Conservation (phyloP, 2,113 vertebrate genomes). For the Gyps fulvus region DNA sequence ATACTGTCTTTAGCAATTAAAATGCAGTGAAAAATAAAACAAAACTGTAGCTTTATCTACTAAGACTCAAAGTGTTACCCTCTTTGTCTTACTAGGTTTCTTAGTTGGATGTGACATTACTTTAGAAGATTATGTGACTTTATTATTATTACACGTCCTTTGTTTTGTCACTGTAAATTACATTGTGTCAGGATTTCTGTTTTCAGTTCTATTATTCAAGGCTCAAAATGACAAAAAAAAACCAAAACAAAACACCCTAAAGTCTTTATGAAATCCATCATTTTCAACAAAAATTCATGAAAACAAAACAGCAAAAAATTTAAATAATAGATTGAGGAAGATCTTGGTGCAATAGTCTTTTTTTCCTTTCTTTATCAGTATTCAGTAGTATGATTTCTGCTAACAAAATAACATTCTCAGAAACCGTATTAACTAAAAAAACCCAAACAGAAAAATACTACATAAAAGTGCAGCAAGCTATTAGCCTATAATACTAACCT, state of each 20-base stretch:
- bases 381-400: not conserved
- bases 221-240: not conserved
- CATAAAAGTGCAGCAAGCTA: not conserved
- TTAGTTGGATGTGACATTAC: not conserved
- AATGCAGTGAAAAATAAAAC: not conserved
- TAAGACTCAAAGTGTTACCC: not conserved
- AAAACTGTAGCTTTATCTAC: not conserved
- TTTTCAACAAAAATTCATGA: not conserved
- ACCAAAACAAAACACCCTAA: rapidly evolving
- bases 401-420: not conserved
- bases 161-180: not conserved
- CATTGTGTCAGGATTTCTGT: not conserved
- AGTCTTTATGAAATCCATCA: not conserved
- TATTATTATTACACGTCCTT: not conserved
- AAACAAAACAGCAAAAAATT: not conserved
- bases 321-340: not conserved
- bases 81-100: not conserved
- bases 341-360: not conserved
- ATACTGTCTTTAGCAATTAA: not conserved
- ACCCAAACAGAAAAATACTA: not conserved
- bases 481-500: not conserved
- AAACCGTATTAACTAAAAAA: not conserved
- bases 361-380: not conserved
- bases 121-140: not conserved
- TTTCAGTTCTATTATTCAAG: not conserved